phyloP scores from a whole-genome alignment of 2,797 vertebrate species.

The Morelia viridis region DNA sequence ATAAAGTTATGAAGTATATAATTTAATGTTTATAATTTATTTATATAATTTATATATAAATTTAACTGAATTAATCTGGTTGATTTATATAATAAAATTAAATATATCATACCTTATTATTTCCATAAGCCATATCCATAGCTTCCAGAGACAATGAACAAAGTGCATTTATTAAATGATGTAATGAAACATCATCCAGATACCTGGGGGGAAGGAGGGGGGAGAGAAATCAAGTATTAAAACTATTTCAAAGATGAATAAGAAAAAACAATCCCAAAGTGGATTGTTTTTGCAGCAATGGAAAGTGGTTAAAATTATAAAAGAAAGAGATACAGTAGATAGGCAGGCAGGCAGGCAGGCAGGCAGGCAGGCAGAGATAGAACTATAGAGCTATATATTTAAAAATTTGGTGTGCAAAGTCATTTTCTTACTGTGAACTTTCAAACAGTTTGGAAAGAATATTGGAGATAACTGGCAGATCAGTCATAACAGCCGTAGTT shows the following conservation, averaged over 20 bases:
- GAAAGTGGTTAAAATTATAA: neutral
- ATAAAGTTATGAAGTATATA: neutral
- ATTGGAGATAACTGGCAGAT: conserved; percentile 94
- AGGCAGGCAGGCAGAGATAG: neutral
- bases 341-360: neutral
- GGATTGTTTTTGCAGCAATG: neutral
- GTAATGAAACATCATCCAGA: conserved; percentile 95
- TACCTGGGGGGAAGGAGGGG: conserved; percentile 76
- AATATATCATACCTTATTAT: conserved; percentile 86
- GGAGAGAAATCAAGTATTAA: conserved; percentile 62
- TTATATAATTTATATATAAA: conserved; percentile 24
- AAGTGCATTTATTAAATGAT: conserved; percentile 98
- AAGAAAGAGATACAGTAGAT: neutral
- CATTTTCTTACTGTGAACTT: conserved; percentile 92
- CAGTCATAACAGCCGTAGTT: conserved; percentile 98
- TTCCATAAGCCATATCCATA: conserved; percentile 99
- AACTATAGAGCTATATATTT: neutral
- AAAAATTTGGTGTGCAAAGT: conserved; percentile 43
- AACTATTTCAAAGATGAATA: conserved; percentile 41
- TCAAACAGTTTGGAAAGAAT: conserved; percentile 97
- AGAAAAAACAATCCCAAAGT: neutral
- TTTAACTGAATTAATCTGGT: neutral
- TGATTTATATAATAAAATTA: neutral
- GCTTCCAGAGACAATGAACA: conserved; percentile 97
- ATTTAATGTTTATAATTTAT: neutral